A percentile compares a stretch with the other conserved stretches of the same genome.
These are phyloP conservation scores for Mystacornis crossleyi DNA, from an alignment of 2,113 vertebrate species.

Conservation along the genomic window DNA sequence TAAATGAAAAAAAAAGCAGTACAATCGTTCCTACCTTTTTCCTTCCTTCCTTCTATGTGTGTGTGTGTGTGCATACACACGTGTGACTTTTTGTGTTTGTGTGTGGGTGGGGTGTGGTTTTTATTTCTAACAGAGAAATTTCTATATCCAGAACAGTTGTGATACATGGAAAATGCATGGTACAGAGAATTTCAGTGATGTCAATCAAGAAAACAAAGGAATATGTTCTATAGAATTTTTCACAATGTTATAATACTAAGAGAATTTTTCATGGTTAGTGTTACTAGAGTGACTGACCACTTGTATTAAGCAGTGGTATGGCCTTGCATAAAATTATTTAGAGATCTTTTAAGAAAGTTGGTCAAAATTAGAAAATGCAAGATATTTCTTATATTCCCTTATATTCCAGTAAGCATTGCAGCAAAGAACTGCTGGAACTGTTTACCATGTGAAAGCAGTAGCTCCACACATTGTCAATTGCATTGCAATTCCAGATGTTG, in stretches of 20 bases:
- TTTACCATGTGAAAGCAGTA: not conserved
- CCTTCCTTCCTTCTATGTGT: rapidly evolving
- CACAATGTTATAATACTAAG: not conserved
- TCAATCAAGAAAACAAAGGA: not conserved
- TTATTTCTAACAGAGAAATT: not conserved
- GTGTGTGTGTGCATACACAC: not conserved
- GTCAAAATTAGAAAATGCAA: conserved; percentile 11
- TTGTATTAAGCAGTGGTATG: not conserved
- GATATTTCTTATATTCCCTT: not conserved
- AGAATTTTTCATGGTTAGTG: not conserved
- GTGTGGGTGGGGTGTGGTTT: rapidly evolving
- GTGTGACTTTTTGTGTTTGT: not conserved
- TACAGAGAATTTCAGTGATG: not conserved
- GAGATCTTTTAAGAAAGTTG: not conserved
- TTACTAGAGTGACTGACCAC: not conserved
- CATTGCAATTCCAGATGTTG: not conserved
- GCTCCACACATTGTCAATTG: not conserved
- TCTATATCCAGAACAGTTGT: not conserved
- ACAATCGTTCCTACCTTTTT: not conserved
- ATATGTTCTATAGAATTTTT: not conserved
- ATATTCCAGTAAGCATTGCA: not conserved
- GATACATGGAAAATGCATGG: not conserved
- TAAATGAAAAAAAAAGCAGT: not conserved
- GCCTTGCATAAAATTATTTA: not conserved
- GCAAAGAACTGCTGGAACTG: not conserved